These are phyloP conservation scores for Charina bottae DNA, from an alignment of 2,113 vertebrate species.

Conservation along the genomic window DNA sequence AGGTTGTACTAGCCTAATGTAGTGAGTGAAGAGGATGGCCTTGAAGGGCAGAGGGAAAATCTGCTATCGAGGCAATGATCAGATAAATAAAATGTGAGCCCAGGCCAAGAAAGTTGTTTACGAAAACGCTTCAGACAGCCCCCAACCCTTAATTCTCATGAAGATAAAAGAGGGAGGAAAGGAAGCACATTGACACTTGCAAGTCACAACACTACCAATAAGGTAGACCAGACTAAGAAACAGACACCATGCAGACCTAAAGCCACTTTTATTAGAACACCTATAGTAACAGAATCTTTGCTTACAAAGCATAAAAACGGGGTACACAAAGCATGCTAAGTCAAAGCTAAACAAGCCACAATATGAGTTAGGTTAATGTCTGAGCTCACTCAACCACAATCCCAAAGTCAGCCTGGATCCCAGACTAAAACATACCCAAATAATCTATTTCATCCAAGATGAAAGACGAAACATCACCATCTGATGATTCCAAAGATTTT, in stretches of 20 bases:
- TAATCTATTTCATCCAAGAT: neutral
- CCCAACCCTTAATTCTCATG: neutral
- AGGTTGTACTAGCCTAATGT: neutral
- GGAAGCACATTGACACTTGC: neutral
- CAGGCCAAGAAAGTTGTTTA: neutral
- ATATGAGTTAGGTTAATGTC: neutral
- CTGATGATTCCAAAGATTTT: neutral
- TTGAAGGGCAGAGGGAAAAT: neutral
- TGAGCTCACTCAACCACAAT: neutral
- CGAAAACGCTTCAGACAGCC: neutral
- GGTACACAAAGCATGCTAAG: neutral
- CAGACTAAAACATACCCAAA: neutral
- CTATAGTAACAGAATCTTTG: neutral
- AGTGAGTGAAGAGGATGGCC: neutral
- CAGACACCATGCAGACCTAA: neutral
- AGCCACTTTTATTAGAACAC: neutral
- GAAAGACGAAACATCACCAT: neutral
- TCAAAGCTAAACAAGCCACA: neutral
- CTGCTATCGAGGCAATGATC: neutral
- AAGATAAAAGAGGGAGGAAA: neutral
- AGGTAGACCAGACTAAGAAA: neutral
- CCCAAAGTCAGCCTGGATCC: neutral
- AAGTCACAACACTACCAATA: no score
- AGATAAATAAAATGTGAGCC: neutral
- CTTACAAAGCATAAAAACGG: neutral